Base-by-base conservation (phyloP, 2,888 invertebrate species). In the Mesoligia furuncula region DNA sequence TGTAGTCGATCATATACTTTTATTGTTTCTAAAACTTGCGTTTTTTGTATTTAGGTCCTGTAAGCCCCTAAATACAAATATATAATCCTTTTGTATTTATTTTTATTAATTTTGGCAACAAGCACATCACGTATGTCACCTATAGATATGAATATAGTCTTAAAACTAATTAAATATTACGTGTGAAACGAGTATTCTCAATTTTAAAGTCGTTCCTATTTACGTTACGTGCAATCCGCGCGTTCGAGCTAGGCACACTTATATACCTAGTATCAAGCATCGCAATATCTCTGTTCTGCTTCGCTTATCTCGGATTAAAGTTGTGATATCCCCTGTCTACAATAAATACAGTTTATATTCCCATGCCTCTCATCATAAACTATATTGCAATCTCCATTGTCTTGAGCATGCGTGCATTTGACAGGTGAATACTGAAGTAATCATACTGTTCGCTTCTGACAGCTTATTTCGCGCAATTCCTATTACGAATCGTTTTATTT, bases 381-480 rank as follows among this genome's bases (percentile, higher is more conserved):
- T 83, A 80, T 83, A 82, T 88, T 81, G 83, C 79, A 73, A 59
- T 48, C 78, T 73, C 83, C 39, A 81, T 83, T 85, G 84, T 84
- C 65, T 67, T 24, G 70, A 78, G 79, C 75, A 73, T 79, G 89
- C 78, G 75, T 87, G 87, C 70, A 57, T 39, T 27, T 89, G 88
- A 89, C 89, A 88, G 88, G 75, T 83, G 65, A 85, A 79, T 75
- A 64, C 48, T 73, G 79, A 86, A 61, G 84, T 65, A 68, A 86
- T 83, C 83, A 77, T 59, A 64, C 5, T 39, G 48, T 42, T 39
- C 42, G 57, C 66, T 39, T 27, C 83, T 71, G 77, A 65, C 70
- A n/a, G 71, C 62, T 62, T 59, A 73, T 67, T 75, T n/a, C n/a
- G 65, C 77, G 15, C 27, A 45, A 48, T 57, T 77, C 42, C 62